Percentiles rank a stretch among this genome's conserved stretches.
phyloP scores from a whole-genome alignment of 2,888 invertebrate species.

The Drosophila robusta region DNA sequence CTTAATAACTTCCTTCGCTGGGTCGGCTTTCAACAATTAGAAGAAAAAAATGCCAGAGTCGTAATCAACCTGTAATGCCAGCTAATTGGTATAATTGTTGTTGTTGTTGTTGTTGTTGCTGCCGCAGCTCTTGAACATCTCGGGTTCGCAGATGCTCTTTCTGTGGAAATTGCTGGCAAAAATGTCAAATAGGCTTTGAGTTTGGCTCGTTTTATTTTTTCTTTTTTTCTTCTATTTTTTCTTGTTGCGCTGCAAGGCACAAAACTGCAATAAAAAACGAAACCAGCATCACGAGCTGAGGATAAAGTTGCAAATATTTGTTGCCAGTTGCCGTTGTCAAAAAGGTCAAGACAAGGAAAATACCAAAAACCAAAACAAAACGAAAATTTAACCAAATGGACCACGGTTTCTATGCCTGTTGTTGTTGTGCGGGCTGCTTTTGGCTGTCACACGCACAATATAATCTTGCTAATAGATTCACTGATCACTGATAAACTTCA shows the following conservation, averaged over 20 bases:
- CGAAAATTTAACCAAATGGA: constrained; percentile 24
- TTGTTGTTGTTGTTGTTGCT: constrained; percentile 41
- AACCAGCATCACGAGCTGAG: constrained; percentile 77
- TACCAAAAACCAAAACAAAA: constrained; percentile 35
- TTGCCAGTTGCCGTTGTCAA: constrained; percentile 42
- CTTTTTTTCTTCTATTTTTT: constrained; percentile 3
- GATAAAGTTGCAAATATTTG: constrained; percentile 74
- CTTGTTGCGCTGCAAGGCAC: constrained; percentile 37
- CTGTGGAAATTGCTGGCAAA: constrained; percentile 71
- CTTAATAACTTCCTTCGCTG: constrained; percentile 67
- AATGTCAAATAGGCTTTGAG: constrained; percentile 75
- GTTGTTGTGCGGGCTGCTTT: constrained; percentile 6
- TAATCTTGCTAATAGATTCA: constrained; percentile 54
- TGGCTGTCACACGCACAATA: constrained; percentile 50
- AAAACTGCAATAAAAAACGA: constrained; percentile 54
- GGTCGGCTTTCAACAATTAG: constrained; percentile 28
- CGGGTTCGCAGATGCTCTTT: constrained; percentile 64
- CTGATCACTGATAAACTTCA: no score
- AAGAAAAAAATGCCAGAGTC: constrained; percentile 32
- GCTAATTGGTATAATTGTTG: constrained; percentile 78
- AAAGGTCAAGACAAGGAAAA: constrained; percentile 53
- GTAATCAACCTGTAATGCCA: constrained; percentile 81
- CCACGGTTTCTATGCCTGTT: constrained; percentile 18
- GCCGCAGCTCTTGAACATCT: constrained; percentile 40
- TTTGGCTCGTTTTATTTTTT: constrained; percentile 24